phyloP scores from a whole-genome alignment of 1,140 invertebrate species.

The Platorchestia sp. region DNA sequence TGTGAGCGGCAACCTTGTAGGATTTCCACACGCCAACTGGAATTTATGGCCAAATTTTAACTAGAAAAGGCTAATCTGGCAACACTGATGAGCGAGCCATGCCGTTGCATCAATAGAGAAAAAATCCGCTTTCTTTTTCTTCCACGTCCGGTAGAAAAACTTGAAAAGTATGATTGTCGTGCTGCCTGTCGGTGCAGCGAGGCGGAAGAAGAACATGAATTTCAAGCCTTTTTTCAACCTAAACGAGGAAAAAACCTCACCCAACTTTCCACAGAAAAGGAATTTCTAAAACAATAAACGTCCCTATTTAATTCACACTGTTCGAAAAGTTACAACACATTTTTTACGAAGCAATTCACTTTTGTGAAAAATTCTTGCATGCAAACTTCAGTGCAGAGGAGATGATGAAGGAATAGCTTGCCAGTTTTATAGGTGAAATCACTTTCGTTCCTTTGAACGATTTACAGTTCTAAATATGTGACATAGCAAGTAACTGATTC shows the following conservation, averaged over 20 bases:
- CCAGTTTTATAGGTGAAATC: background rate
- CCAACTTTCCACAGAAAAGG: background rate
- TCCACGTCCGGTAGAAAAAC: background rate
- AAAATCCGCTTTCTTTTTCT: slow-evolving; percentile 1
- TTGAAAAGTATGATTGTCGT: background rate
- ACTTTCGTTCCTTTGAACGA: background rate
- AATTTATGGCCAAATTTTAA: too few species aligned
- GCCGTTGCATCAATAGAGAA: background rate
- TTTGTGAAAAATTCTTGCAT: background rate
- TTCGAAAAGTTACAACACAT: too few species aligned
- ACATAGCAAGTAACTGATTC: background rate
- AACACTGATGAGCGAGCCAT: too few species aligned
- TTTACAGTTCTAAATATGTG: background rate
- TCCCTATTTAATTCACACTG: background rate
- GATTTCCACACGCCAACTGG: too few species aligned
- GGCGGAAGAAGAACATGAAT: background rate
- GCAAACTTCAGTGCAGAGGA: background rate
- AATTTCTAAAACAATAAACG: background rate
- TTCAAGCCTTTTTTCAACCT: background rate
- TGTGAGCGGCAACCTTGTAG: too few species aligned
- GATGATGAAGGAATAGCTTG: background rate
- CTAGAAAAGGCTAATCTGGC: too few species aligned
- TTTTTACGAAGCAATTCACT: background rate
- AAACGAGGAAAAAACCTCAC: background rate
- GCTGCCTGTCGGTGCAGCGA: background rate